Percentiles rank a stretch among this genome's conserved stretches.
Conservation (phyloP, 2,888 invertebrate species). For the Gari tellinella region DNA sequence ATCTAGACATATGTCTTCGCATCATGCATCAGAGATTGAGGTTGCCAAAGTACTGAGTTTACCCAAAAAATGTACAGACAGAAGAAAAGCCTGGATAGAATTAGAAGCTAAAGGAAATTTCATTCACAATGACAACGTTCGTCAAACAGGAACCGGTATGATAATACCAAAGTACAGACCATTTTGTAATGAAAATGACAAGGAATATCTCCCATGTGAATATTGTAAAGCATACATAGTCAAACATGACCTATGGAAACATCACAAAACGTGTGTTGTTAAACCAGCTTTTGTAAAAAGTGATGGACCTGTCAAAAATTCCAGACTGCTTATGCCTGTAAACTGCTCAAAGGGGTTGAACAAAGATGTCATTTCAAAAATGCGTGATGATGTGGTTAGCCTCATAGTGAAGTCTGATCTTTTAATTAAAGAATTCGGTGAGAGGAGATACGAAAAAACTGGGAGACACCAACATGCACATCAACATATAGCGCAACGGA, state of each 20-base stretch:
- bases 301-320: constrained; percentile 10
- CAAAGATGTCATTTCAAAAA: constrained; percentile 16
- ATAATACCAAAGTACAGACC: no score
- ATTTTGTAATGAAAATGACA: no score
- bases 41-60: no score
- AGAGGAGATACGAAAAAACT: constrained; percentile 21
- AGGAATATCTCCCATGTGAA: constrained; percentile 5
- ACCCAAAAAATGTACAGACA: no score
- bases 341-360: constrained; percentile 7
- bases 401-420: constrained; percentile 4
- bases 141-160: no score
- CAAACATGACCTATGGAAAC: constrained; percentile 1
- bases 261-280: background rate
- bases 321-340: constrained; percentile 5
- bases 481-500: constrained; percentile 12
- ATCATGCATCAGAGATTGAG: no score
- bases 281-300: constrained; percentile 5
- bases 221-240: constrained; percentile 8
- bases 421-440: constrained; percentile 18
- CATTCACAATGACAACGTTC: no score
- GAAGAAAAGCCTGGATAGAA: no score
- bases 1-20: no score
- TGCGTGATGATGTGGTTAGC: constrained; percentile 18
- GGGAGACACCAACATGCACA: constrained; percentile 15
- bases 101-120: no score